Conservation (phyloP, 1,140 invertebrate genomes). For the Drosophila melanogaster region Release_6_plus_ISO1_MT NT_037436.4:5089501-5090000, state of each 20-base stretch:
- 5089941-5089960: conserved; percentile 65
- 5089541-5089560: conserved; percentile 29
- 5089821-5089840: conserved; percentile 6
- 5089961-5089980: conserved; percentile 76
- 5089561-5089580: conserved; percentile 58
- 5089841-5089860: conserved; percentile 63
- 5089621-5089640: conserved; percentile 60
- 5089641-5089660: conserved; percentile 38
- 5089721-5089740: conserved; percentile 47
- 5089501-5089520: conserved; percentile 41
- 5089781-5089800: background rate
- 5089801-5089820: conserved; percentile 26
- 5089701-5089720: conserved; percentile 59
- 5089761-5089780: background rate
- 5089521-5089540: conserved; percentile 47
- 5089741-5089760: background rate
- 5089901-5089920: conserved; percentile 1
- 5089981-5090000: conserved; percentile 44
- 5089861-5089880: conserved; percentile 67
- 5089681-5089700: conserved; percentile 21
- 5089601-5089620: conserved; percentile 4
- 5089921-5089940: background rate
- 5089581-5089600: no score
- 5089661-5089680: conserved; percentile 8
- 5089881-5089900: conserved; percentile 5